Percentiles rank a stretch among this genome's conserved stretches.
Evolutionary conservation across 2,888 invertebrate species (phyloP).

Genomic region (Patella depressa): DNA sequence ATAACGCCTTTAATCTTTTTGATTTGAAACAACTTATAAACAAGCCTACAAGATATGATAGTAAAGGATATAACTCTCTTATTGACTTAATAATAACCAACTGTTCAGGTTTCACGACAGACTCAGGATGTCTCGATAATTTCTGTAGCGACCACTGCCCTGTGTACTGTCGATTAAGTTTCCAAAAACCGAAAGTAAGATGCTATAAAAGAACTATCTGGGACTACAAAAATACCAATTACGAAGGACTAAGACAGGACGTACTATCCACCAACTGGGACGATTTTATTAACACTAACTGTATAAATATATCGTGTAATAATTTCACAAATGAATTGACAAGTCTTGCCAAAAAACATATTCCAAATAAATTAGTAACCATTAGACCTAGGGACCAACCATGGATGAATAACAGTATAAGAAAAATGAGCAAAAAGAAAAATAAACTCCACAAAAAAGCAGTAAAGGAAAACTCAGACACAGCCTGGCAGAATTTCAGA

Average conservation of each 20-base stretch:
- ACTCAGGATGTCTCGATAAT: neutral
- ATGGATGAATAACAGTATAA: too few species aligned
- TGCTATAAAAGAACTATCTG: neutral
- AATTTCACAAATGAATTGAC: neutral
- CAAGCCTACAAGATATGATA: neutral
- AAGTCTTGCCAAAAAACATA: neutral
- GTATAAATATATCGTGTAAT: neutral
- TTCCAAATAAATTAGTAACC: neutral
- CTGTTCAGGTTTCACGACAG: neutral
- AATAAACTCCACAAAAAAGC: too few species aligned
- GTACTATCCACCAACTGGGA: neutral
- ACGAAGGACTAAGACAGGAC: neutral
- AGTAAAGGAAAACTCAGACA: too few species aligned
- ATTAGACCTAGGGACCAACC: neutral
- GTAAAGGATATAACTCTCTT: neutral
- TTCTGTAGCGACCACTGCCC: neutral
- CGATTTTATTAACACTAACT: neutral
- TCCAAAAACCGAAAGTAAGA: neutral
- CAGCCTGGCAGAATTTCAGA: too few species aligned
- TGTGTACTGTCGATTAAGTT: neutral
- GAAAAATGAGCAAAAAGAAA: too few species aligned
- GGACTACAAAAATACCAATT: neutral
- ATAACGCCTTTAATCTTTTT: neutral
- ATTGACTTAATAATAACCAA: neutral
- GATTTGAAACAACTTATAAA: neutral